A percentile compares a stretch with the other conserved stretches of the same genome.
These are phyloP conservation scores for Sminthopsis crassicaudata DNA, from an alignment of 2,113 vertebrate genomes.

Conservation along the genomic window DNA sequence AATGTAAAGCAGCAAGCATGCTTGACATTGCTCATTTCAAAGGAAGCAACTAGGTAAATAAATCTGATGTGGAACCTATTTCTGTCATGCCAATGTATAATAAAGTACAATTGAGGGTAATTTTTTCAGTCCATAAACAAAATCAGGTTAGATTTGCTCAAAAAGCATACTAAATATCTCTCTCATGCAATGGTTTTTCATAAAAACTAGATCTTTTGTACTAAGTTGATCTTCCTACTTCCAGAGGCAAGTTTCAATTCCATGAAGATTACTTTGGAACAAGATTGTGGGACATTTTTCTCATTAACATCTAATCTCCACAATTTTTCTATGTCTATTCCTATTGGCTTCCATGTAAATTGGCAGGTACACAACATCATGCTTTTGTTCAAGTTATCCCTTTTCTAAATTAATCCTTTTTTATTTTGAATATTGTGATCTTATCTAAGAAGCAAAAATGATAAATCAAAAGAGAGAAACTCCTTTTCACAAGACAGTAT, in stretches of 20 bases:
- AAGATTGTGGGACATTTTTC: background rate
- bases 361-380: background rate
- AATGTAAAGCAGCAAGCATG: slow-evolving; percentile 12
- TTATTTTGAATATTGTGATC: background rate
- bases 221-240: background rate
- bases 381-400: background rate
- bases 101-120: slow-evolving; percentile 1
- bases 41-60: background rate
- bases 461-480: background rate
- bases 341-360: background rate
- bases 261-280: background rate
- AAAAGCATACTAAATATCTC: background rate
- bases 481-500: background rate
- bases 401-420: background rate
- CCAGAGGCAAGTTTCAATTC: slow-evolving; percentile 23
- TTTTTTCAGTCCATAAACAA: slow-evolving; percentile 27
- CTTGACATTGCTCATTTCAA: slow-evolving; percentile 23
- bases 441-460: slow-evolving; percentile 36
- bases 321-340: background rate
- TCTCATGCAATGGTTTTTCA: slow-evolving; percentile 32
- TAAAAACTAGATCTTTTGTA: background rate
- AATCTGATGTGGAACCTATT: background rate
- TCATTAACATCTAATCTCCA: background rate
- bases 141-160: background rate
- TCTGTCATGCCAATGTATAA: background rate